Conservation (phyloP, 2,888 invertebrate genomes). For the Schrankia costaestrigalis region DNA sequence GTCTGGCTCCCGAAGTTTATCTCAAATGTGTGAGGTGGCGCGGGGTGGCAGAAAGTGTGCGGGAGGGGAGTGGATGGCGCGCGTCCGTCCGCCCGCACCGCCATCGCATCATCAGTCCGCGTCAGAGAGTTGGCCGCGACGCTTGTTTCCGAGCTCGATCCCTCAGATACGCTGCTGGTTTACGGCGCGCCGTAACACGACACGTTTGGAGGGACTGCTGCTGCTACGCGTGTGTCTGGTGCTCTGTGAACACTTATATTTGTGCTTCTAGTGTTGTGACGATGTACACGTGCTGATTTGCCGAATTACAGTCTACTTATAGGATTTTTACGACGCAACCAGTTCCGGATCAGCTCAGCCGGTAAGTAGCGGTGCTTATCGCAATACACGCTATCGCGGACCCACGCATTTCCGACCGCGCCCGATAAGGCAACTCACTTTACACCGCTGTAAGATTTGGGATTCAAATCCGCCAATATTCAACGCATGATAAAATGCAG, state of each 20-base stretch:
- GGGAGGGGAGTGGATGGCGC: slow-evolving; percentile 48
- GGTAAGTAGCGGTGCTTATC: slow-evolving; percentile 79
- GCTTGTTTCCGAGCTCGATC: slow-evolving; percentile 73
- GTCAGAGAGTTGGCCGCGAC: slow-evolving; percentile 74
- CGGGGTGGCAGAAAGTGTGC: slow-evolving; percentile 37
- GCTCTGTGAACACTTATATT: slow-evolving; percentile 72
- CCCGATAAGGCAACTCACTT: slow-evolving; percentile 67
- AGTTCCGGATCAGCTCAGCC: slow-evolving; percentile 79
- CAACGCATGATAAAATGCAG: too few relatives aligned
- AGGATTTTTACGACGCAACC: slow-evolving; percentile 74
- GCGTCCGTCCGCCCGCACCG: slow-evolving; percentile 71
- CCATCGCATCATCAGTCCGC: slow-evolving; percentile 77
- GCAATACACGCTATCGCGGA: slow-evolving; percentile 74
- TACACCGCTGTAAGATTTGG: slow-evolving; percentile 50
- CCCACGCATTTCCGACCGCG: slow-evolving; percentile 80
- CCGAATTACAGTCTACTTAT: slow-evolving; percentile 50
- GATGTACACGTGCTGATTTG: slow-evolving; percentile 71
- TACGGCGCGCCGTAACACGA: slow-evolving; percentile 80
- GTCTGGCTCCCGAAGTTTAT: slow-evolving; percentile 75
- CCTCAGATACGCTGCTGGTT: slow-evolving; percentile 81
- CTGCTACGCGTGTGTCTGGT: slow-evolving; percentile 74
- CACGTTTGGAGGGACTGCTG: slow-evolving; percentile 79
- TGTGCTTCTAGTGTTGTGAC: slow-evolving; percentile 75
- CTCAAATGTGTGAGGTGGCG: slow-evolving; percentile 62
- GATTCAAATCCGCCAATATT: slow-evolving; percentile 33